Evolutionary conservation across 2,797 vertebrate species (phyloP), one percentile per base, ranked within the genome.

Genomic region (Clarias fuscus): DNA sequence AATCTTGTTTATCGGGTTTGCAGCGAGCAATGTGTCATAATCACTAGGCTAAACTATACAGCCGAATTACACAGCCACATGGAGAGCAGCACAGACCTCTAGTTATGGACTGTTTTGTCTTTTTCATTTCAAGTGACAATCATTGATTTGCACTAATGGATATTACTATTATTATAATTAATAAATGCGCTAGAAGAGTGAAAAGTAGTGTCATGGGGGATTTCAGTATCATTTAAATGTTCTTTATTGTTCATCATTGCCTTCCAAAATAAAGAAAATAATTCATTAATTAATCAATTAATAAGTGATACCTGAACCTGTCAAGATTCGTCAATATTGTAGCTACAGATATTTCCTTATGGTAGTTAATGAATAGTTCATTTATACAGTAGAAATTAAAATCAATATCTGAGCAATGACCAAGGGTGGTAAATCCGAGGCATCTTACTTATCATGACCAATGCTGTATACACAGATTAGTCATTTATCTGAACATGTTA

Each of bases 1-100:
- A 65, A 82, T 68, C 70, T 65, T 76, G 86, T 82, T 81, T 81
- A 84, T 84, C 43, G 20, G 27, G 73, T 84, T 68, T 62, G 81
- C 82, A 87, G 27, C 75, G 43, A 75, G 53, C 14, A 68, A 73
- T 76, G 68, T 72, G 78, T 22, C 27, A 56, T 18, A 71, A 84
- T 17, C 43, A 33, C 53, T 27, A 20, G 33, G 13, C 43, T 58
- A 73, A 84, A 76, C n/a, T 59, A 53, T 24, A 64, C 22, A 3
- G 43, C 40, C 56, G 53, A 56, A 14, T 56, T 14, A 56, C 22
- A 53, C 22, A 1, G 43, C 40, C 56, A 62, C 40, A 61, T 27
- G 27, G 2, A 48, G 43, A 83, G 67, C 24, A 30, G 80, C 61
- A 30, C n/a, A 48, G 77, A 73, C 10, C 15, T 15, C 61, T 27